A percentile compares a stretch with the other conserved stretches of the same genome.
phyloP scores from a whole-genome alignment of 2,888 invertebrate genomes.

The Tetropium fuscum region DNA sequence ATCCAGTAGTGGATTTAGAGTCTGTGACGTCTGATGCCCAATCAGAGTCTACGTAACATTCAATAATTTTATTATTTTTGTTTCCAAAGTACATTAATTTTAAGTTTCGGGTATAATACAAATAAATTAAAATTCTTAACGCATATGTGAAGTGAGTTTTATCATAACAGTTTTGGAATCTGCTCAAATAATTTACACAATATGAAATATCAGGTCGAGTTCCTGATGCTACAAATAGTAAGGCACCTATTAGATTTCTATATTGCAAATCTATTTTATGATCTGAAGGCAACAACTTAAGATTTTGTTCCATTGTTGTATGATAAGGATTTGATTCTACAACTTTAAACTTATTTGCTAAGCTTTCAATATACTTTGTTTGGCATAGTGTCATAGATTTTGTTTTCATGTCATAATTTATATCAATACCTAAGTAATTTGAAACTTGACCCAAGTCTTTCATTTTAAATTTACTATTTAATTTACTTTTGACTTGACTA shows the following conservation, averaged over 20 bases:
- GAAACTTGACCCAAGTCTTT: slow-evolving; percentile 33
- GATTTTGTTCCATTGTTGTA: slow-evolving; percentile 31
- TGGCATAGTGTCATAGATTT: slow-evolving; percentile 24
- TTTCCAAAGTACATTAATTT: slow-evolving; percentile 28
- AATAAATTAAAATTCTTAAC: slow-evolving; percentile 29
- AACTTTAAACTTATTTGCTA: slow-evolving; percentile 25
- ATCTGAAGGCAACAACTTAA: slow-evolving; percentile 16
- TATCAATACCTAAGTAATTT: slow-evolving; percentile 28
- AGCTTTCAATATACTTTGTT: slow-evolving; percentile 27
- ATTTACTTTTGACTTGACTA: slow-evolving; percentile 24
- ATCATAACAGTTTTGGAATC: slow-evolving; percentile 1
- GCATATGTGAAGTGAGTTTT: slow-evolving; percentile 13
- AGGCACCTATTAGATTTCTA: slow-evolving; percentile 28
- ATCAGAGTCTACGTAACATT: slow-evolving; percentile 31
- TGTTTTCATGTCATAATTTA: slow-evolving; percentile 24
- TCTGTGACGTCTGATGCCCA: slow-evolving; percentile 35
- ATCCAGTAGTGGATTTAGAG: slow-evolving; percentile 42
- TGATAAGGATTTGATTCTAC: slow-evolving; percentile 23
- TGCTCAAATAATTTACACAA: slow-evolving; percentile 19
- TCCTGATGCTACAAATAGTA: slow-evolving; percentile 29
- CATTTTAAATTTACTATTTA: slow-evolving; percentile 30
- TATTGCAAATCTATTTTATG: slow-evolving; percentile 14
- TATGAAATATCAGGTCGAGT: slow-evolving; percentile 33
- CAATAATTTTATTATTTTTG: slow-evolving; percentile 8
- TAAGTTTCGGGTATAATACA: slow-evolving; percentile 35